These are phyloP conservation scores for Polymixis flavicincta DNA, from an alignment of 2,888 invertebrate species.

Conservation along the genomic window DNA sequence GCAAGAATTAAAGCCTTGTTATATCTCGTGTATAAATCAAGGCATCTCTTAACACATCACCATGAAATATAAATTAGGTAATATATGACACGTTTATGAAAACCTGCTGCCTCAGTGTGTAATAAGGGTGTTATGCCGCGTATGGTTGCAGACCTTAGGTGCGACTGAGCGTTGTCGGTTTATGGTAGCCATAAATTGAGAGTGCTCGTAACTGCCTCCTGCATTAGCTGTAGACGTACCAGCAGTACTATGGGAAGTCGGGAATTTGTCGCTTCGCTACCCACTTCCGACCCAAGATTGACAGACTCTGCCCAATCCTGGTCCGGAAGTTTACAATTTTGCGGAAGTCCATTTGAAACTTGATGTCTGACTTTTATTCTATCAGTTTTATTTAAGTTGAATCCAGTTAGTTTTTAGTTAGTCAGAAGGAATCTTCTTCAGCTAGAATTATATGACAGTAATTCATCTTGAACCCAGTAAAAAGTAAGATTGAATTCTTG, in stretches of 20 bases:
- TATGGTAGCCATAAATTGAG: constrained; percentile 82
- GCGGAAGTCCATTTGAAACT: background rate
- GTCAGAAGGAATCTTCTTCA: background rate
- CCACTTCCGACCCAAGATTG: too few species aligned
- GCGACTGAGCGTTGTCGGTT: constrained; percentile 77
- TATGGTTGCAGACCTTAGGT: constrained; percentile 70
- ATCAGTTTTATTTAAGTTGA: background rate
- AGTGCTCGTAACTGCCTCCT: constrained; percentile 83
- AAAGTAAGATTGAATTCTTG: too few species aligned
- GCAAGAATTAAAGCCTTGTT: background rate
- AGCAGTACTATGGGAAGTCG: constrained; percentile 57
- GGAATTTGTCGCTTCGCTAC: background rate
- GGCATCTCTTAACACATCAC: background rate
- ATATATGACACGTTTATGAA: constrained; percentile 54
- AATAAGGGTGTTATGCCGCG: constrained; percentile 50
- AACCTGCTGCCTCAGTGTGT: constrained; percentile 31
- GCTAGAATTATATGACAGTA: too few species aligned
- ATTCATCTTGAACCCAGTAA: too few species aligned
- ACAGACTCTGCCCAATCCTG: background rate
- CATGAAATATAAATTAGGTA: constrained; percentile 34
- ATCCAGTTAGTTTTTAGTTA: background rate
- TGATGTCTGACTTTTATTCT: too few species aligned
- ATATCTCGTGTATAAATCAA: background rate
- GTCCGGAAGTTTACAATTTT: background rate
- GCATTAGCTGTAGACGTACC: constrained; percentile 76